Percentiles rank a stretch among this genome's conserved stretches.
Evolutionary conservation across 2,797 vertebrate genomes (phyloP).

Genomic region (Enteromius trimaculatus): DNA sequence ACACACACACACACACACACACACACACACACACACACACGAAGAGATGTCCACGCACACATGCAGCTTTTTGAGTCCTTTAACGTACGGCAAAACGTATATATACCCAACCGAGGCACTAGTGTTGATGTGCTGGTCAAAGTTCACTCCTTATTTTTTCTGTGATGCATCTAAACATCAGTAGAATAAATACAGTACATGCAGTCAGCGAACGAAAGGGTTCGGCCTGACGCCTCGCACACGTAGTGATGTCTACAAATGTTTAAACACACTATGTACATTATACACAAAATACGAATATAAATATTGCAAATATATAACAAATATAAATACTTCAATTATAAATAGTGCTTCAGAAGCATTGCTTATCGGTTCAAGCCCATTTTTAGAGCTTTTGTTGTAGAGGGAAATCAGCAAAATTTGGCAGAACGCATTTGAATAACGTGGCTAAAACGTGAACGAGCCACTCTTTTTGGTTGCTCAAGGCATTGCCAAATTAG

Average conservation of each 20-base stretch:
- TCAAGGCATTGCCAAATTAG: not conserved
- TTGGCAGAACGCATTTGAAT: not conserved
- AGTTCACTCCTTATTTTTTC: not conserved
- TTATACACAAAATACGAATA: not conserved
- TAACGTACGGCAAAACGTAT: too few species aligned
- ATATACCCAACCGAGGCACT: slow-evolving; percentile 2
- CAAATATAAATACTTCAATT: slow-evolving; percentile 50
- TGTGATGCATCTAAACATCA: not conserved
- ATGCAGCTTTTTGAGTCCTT: slow-evolving; percentile 2
- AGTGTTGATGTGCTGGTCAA: slow-evolving; percentile 2
- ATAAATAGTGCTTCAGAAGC: slow-evolving; percentile 25
- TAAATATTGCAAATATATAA: slow-evolving; percentile 23
- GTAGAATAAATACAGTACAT: not conserved
- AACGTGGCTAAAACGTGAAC: not conserved
- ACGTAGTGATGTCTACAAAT: slow-evolving; percentile 37
- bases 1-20: too few species aligned
- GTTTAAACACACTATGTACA: not conserved
- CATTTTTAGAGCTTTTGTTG: not conserved
- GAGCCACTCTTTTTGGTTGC: not conserved
- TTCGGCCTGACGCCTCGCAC: not conserved
- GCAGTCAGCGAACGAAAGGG: not conserved
- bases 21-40: too few species aligned
- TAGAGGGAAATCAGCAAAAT: not conserved
- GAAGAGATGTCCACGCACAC: not conserved
- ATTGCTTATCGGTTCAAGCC: not conserved